Conservation (phyloP, 2,797 vertebrate species). For the Crotalus adamanteus region DNA sequence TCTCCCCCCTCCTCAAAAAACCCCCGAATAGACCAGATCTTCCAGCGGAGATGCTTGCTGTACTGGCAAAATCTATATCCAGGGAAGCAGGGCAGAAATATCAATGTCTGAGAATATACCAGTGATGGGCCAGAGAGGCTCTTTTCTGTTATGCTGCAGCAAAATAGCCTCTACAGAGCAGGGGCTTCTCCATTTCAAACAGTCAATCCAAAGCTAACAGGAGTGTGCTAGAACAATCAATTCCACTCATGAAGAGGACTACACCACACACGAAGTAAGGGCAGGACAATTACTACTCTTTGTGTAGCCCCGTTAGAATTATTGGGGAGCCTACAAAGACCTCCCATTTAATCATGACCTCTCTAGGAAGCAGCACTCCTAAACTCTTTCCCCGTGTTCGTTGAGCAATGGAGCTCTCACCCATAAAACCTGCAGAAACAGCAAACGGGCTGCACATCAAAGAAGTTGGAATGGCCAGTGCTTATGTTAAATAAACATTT, state of each 20-base stretch:
- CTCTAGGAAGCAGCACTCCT: not conserved
- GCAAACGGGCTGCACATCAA: not conserved
- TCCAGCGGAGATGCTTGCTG: not conserved
- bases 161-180: not conserved
- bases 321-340: not conserved
- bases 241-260: not conserved
- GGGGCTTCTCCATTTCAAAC: not conserved
- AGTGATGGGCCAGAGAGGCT: too few species aligned
- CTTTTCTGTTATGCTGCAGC: not conserved
- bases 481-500: not conserved
- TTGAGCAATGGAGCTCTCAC: not conserved
- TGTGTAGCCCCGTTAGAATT: not conserved
- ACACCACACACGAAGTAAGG: not conserved
- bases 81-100: not conserved
- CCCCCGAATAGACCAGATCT: not conserved
- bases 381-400: not conserved
- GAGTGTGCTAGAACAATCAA: not conserved
- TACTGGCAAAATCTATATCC: not conserved
- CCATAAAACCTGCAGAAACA: not conserved
- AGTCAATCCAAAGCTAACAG: not conserved
- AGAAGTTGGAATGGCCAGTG: not conserved
- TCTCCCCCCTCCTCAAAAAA: not conserved
- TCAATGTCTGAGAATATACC: not conserved
- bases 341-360: not conserved
- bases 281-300: not conserved